Conservation (phyloP, 1,140 invertebrate species). For the Cherax destructor region DNA sequence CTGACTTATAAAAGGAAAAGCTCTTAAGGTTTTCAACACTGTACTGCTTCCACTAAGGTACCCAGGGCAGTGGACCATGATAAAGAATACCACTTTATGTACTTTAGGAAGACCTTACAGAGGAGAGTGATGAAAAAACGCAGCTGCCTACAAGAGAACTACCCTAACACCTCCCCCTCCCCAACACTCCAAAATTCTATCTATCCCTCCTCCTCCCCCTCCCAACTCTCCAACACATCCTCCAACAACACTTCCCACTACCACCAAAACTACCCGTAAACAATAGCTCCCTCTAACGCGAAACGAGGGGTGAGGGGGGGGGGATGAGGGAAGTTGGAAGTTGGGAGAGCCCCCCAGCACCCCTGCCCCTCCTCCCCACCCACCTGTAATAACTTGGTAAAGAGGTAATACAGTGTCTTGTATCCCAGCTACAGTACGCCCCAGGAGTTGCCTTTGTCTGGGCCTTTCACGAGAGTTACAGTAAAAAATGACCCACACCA, state of each 20-base stretch:
- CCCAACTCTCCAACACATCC: neutral
- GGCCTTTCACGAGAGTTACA: slow-evolving; percentile 12
- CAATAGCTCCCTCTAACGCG: neutral
- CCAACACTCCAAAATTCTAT: too few relatives aligned
- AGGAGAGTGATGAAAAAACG: too few relatives aligned
- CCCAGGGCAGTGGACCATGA: too few relatives aligned
- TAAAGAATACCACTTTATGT: too few relatives aligned
- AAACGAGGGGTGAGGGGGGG: neutral
- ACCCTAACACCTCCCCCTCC: too few relatives aligned
- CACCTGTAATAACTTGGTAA: slow-evolving; percentile 36
- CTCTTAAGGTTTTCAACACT: too few relatives aligned
- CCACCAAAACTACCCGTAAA: neutral
- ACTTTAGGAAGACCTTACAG: too few relatives aligned
- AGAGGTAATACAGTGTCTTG: slow-evolving; percentile 38
- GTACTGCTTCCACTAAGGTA: too few relatives aligned
- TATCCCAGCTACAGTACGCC: slow-evolving; percentile 22
- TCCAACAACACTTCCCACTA: neutral
- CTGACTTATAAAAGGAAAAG: too few relatives aligned
- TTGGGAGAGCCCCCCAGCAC: too few relatives aligned
- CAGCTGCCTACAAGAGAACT: too few relatives aligned
- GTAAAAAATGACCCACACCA: slow-evolving; percentile 51
- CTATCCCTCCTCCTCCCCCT: neutral
- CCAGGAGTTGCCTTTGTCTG: slow-evolving; percentile 36
- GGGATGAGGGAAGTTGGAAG: too few relatives aligned
- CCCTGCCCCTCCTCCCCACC: neutral